Percentiles rank a stretch among this genome's conserved stretches.
These are phyloP conservation scores for Platycercus adscitus DNA, from an alignment of 2,113 vertebrate genomes.

Conservation along the genomic window DNA sequence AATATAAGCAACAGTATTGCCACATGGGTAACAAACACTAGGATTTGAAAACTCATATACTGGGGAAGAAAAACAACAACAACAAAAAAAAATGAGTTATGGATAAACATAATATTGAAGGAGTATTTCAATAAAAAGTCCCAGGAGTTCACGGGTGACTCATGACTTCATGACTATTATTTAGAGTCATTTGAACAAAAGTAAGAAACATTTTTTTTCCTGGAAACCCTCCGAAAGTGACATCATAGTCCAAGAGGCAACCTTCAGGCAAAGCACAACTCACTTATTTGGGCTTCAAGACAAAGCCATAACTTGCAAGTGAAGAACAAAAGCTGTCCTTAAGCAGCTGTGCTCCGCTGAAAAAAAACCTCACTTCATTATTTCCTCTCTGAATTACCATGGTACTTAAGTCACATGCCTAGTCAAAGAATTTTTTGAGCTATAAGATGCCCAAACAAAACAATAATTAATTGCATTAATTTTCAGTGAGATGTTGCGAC, in stretches of 20 bases:
- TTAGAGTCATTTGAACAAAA: not conserved
- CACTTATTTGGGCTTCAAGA: not conserved
- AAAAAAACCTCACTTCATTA: not conserved
- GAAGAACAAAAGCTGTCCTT: not conserved
- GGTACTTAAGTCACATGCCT: not conserved
- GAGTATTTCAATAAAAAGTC: not conserved
- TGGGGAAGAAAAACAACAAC: not conserved
- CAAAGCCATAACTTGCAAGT: not conserved
- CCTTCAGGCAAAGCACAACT: not conserved
- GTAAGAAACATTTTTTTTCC: not conserved
- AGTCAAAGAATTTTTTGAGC: not conserved
- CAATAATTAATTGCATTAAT: not conserved
- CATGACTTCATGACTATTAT: not conserved
- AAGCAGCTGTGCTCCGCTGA: not conserved
- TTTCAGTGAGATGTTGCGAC: not conserved
- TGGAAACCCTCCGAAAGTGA: not conserved
- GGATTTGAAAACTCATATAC: constrained; percentile 22
- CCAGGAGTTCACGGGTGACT: not conserved
- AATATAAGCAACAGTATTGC: not conserved
- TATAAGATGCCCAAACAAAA: not conserved
- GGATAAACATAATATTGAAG: not conserved
- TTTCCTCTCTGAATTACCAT: not conserved
- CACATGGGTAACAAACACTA: not conserved
- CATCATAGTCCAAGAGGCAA: not conserved
- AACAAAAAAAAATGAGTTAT: not conserved